Evolutionary conservation across 1,140 invertebrate species (phyloP).

Genomic region (Drosophila saltans): DNA sequence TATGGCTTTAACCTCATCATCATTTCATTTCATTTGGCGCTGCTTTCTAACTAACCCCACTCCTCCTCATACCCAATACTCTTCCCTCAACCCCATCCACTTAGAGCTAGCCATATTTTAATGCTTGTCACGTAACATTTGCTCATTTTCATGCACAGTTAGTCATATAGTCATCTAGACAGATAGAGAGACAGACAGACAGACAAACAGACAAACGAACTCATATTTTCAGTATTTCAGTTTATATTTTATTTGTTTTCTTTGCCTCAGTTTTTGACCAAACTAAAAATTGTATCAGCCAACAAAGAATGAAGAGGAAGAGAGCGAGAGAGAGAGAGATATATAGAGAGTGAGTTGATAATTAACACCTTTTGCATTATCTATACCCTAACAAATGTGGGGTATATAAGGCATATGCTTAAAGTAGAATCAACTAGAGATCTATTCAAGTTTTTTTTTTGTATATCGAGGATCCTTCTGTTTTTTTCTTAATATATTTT

Average conservation of each 20-base stretch:
- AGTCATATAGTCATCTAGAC: conserved; percentile 63
- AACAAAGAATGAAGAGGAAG: not conserved
- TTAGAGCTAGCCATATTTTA: conserved; percentile 45
- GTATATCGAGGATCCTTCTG: no score
- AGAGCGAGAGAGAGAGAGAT: not conserved
- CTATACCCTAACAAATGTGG: conserved; percentile 25
- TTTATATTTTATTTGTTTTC: conserved; percentile 13
- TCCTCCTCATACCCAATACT: conserved; percentile 6
- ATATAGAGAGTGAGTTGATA: conserved; percentile 5
- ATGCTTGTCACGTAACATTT: conserved; percentile 69
- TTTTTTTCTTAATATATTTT: no score
- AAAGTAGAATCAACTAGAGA: not conserved
- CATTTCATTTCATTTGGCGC: conserved; percentile 19
- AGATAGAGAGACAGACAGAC: no score
- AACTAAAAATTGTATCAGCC: conserved; percentile 24
- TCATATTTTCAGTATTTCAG: conserved; percentile 28
- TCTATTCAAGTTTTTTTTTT: no score
- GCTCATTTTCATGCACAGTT: conserved; percentile 71
- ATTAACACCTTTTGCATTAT: conserved; percentile 18
- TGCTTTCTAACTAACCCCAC: conserved; percentile 64
- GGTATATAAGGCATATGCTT: conserved; percentile 10
- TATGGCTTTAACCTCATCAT: conserved; percentile 60
- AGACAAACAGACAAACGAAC: not conserved
- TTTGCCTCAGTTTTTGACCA: not conserved
- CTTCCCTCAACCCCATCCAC: conserved; percentile 14